These are phyloP conservation scores for Pluvianellus socialis DNA, from an alignment of 2,113 vertebrate species.

Conservation along the genomic window DNA sequence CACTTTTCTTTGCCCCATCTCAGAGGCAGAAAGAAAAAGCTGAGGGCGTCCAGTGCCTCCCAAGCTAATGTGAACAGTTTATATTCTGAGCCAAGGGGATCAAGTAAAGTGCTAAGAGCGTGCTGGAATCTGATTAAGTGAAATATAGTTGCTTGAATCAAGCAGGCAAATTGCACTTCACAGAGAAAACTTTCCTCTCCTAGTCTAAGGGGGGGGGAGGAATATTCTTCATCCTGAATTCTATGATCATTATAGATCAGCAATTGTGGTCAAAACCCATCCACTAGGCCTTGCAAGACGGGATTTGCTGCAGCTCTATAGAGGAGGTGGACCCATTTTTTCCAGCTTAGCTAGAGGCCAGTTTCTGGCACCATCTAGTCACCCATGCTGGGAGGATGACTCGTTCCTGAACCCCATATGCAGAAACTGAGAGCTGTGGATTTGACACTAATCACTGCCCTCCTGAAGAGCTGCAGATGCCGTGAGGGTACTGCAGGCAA, in stretches of 20 bases:
- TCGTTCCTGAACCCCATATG: not conserved
- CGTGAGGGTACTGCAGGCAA: not conserved
- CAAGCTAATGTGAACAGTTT: not conserved
- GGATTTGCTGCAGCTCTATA: not conserved
- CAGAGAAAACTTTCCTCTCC: not conserved
- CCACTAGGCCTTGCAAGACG: not conserved
- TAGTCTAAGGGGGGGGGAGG: not conserved
- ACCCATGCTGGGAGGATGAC: not conserved
- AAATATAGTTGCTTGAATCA: not conserved
- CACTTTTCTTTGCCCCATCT: not conserved
- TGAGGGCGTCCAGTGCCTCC: not conserved
- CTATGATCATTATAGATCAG: not conserved
- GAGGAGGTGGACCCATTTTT: not conserved
- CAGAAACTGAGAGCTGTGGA: not conserved
- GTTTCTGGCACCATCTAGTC: not conserved
- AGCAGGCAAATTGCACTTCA: not conserved
- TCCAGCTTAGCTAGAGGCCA: not conserved
- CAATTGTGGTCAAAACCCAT: not conserved
- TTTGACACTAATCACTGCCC: not conserved
- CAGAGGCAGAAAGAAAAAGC: not conserved
- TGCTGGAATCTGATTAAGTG: not conserved
- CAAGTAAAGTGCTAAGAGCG: not conserved
- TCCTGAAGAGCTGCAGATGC: not conserved
- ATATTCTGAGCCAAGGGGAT: not conserved
- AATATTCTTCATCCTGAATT: not conserved